phyloP scores from a whole-genome alignment of 2,113 vertebrate genomes.

The Platichthys stellatus region DNA sequence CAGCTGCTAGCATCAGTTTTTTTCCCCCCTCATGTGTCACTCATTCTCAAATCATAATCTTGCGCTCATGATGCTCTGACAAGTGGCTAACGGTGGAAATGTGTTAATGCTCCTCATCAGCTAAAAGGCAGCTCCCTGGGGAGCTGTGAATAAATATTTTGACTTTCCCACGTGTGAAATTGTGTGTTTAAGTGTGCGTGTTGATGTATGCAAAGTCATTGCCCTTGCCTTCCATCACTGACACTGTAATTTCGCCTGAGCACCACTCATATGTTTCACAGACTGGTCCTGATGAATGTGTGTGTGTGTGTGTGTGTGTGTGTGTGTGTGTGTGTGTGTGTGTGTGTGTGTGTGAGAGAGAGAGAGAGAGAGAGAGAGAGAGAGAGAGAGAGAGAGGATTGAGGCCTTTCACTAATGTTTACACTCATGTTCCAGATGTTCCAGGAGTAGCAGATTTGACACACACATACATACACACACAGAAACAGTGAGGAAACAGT shows the following conservation, averaged over 20 bases:
- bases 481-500: constrained; percentile 5
- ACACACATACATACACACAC: constrained; percentile 21
- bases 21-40: constrained; percentile 28
- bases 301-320: background rate
- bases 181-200: constrained; percentile 32
- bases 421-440: constrained; percentile 61
- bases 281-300: constrained; percentile 36
- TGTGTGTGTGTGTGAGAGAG: background rate
- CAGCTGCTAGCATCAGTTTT: constrained; percentile 13
- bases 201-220: constrained; percentile 38
- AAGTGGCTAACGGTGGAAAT: constrained; percentile 57
- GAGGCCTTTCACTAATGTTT: constrained; percentile 59
- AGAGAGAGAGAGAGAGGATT: constrained; percentile 30
- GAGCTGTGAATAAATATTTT: constrained; percentile 77
- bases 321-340: background rate
- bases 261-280: constrained; percentile 63
- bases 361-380: too few relatives aligned
- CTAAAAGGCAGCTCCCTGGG: constrained; percentile 59
- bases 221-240: constrained; percentile 29
- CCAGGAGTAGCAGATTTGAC: constrained; percentile 27
- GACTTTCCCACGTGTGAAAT: constrained; percentile 55
- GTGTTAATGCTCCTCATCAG: constrained; percentile 58
- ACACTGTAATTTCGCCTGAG: constrained; percentile 57
- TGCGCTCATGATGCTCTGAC: constrained; percentile 20
- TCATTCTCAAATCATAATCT: constrained; percentile 58